These are phyloP conservation scores for Loxodonta africana DNA, from an alignment of 2,113 vertebrate genomes.

Conservation along the genomic window DNA sequence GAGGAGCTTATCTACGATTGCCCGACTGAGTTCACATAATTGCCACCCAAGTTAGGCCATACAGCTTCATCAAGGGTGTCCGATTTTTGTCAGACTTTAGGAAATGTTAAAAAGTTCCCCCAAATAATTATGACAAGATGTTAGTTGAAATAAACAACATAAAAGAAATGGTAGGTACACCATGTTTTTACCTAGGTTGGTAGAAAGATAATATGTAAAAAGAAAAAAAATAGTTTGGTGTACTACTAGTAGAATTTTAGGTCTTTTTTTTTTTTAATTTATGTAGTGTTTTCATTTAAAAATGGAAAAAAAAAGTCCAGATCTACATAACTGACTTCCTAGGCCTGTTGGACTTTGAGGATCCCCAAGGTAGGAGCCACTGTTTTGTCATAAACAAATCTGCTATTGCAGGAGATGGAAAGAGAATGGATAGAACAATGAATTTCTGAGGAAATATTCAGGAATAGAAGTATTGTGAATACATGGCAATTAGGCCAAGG, in stretches of 20 bases:
- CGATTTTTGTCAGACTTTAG: neutral
- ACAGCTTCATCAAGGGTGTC: neutral
- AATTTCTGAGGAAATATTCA: slow-evolving; percentile 77
- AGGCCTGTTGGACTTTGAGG: neutral
- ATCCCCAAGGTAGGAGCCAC: neutral
- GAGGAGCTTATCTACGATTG: neutral
- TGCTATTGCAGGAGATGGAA: neutral
- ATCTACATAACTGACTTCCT: neutral
- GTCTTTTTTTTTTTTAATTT: neutral
- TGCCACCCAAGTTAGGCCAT: too few relatives aligned
- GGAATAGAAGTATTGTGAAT: slow-evolving; percentile 68
- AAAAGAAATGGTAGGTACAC: neutral
- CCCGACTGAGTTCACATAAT: neutral
- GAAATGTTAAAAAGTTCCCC: neutral
- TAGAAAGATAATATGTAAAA: neutral
- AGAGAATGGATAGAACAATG: slow-evolving; percentile 39
- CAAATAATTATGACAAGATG: neutral
- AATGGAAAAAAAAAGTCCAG: neutral
- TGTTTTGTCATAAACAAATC: neutral
- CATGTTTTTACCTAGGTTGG: neutral
- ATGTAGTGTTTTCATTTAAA: neutral
- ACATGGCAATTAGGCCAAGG: slow-evolving; percentile 66
- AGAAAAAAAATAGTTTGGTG: neutral
- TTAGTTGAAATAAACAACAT: neutral
- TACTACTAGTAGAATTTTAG: neutral